Percentiles rank a stretch among this genome's conserved stretches.
These are phyloP conservation scores for Pelodytes ibericus DNA, from an alignment of 2,797 vertebrate species.

Conservation along the genomic window DNA sequence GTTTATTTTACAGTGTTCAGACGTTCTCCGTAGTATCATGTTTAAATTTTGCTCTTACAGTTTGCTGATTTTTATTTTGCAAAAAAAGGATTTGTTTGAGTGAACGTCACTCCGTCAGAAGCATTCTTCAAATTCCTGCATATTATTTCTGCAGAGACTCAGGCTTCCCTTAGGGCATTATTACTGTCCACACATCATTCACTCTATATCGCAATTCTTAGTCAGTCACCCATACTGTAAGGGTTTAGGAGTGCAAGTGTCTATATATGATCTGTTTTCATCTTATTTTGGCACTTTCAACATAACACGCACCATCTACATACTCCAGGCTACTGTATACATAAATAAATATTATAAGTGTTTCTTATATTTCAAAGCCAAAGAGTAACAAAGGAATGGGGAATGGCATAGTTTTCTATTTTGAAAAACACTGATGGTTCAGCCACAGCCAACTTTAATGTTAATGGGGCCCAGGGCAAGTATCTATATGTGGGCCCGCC, in stretches of 20 bases:
- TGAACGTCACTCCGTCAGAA: neutral
- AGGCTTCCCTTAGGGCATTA: constrained; percentile 38
- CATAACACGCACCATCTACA: constrained; percentile 12
- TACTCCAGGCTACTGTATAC: constrained; percentile 6
- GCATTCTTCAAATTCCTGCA: constrained; percentile 1
- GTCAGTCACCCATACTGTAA: constrained; percentile 11
- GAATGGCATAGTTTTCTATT: too few species aligned
- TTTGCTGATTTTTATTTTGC: constrained; percentile 11
- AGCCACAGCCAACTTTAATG: too few species aligned
- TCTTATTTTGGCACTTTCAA: constrained; percentile 1
- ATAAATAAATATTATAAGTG: constrained; percentile 3
- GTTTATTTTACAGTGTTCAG: constrained; percentile 7
- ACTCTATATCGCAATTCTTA: constrained; percentile 1
- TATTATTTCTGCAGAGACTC: neutral
- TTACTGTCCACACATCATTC: constrained; percentile 30
- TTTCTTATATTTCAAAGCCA: neutral
- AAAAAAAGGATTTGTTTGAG: constrained; percentile 37
- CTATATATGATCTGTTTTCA: neutral
- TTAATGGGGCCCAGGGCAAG: too few species aligned
- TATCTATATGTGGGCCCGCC: too few species aligned
- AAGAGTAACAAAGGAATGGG: too few species aligned
- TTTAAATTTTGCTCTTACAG: neutral
- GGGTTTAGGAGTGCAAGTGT: neutral
- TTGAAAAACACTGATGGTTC: too few species aligned
- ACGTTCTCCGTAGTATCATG: neutral